Percentiles rank a stretch among this genome's conserved stretches.
These are phyloP conservation scores for Cephus nigrinus DNA, from an alignment of 2,888 invertebrate species.

Conservation along the genomic window DNA sequence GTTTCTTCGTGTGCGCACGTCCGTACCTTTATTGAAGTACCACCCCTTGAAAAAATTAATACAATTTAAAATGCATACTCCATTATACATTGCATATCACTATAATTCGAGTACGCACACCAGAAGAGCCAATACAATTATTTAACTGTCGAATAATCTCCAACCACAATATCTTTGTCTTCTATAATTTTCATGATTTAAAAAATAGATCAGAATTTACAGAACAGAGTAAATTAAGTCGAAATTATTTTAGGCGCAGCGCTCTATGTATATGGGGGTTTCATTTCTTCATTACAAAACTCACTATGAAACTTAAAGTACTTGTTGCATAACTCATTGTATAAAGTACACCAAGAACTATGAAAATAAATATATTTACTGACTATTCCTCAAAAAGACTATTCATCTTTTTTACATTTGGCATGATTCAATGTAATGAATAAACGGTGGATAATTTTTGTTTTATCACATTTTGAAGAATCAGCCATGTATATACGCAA, in stretches of 20 bases:
- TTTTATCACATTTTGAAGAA: background rate
- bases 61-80: background rate
- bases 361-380: background rate
- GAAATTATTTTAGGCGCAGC: background rate
- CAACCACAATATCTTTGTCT: background rate
- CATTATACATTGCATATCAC: background rate
- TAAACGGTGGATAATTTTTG: background rate
- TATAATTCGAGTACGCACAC: background rate
- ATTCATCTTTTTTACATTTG: background rate
- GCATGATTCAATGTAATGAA: background rate
- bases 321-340: background rate
- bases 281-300: background rate
- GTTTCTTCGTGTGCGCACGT: background rate
- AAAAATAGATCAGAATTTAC: background rate
- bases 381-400: background rate
- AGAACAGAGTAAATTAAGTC: background rate
- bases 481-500: background rate
- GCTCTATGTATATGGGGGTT: background rate
- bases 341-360: background rate
- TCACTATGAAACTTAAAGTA: background rate
- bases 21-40: background rate
- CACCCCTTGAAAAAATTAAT: background rate
- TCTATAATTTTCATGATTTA: background rate
- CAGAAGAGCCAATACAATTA: background rate
- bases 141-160: background rate